phyloP scores from a whole-genome alignment of 2,888 invertebrate species.

The Limnephilus marmoratus region DNA sequence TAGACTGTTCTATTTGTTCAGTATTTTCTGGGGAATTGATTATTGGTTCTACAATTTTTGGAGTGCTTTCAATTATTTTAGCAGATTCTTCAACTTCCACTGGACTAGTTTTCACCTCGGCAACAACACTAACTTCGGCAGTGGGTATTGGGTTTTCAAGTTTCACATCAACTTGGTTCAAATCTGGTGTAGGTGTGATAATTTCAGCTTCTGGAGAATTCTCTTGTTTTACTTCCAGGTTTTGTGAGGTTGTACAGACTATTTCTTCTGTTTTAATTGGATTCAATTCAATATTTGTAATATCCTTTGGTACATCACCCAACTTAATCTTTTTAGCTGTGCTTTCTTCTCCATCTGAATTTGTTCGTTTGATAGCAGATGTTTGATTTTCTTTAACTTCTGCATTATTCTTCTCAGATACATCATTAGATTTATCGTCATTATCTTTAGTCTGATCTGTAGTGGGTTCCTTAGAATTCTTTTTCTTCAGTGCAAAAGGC shows the following conservation, averaged over 20 bases:
- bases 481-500: constrained; percentile 71
- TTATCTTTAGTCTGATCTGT: constrained; percentile 55
- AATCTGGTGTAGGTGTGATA: not conserved
- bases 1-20: constrained; percentile 13
- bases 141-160: not conserved
- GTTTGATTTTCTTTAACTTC: constrained; percentile 68
- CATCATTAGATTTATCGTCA: constrained; percentile 62
- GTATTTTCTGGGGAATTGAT: constrained; percentile 39
- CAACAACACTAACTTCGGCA: not conserved
- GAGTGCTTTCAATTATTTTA: constrained; percentile 2
- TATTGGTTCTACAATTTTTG: not conserved
- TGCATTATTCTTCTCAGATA: constrained; percentile 31
- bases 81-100: constrained; percentile 8
- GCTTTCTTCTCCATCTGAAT: constrained; percentile 69
- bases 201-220: constrained; percentile 26
- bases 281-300: constrained; percentile 66
- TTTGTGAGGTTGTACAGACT: constrained; percentile 25
- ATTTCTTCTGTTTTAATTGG: constrained; percentile 17
- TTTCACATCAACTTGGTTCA: constrained; percentile 8
- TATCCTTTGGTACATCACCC: constrained; percentile 31
- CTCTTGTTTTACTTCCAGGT: not conserved
- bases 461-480: constrained; percentile 69
- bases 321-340: constrained; percentile 70
- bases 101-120: constrained; percentile 15
- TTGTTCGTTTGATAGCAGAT: constrained; percentile 69